phyloP scores from a whole-genome alignment of 2,888 invertebrate species.

The Erebia aethiops region DNA sequence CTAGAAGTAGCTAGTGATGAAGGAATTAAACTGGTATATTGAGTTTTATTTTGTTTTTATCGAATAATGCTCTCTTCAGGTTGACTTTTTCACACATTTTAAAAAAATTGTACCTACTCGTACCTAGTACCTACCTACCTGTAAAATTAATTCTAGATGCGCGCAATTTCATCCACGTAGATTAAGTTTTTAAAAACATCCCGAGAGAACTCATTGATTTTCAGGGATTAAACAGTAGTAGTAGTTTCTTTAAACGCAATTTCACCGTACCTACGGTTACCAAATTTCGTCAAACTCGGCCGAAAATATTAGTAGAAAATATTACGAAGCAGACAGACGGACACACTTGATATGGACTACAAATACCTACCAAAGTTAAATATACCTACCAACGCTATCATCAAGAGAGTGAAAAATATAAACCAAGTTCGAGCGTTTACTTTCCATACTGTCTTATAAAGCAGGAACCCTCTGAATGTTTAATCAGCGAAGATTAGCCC shows the following conservation, averaged over 20 bases:
- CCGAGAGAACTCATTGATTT: no score
- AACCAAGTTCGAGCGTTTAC: not conserved
- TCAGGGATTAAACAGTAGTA: no score
- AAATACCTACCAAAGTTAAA: no score
- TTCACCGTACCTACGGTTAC: no score
- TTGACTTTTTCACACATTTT: not conserved
- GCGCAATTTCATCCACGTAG: no score
- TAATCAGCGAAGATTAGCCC: constrained; percentile 25
- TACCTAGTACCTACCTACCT: not conserved
- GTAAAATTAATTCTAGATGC: no score
- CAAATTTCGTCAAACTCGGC: no score
- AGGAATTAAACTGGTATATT: not conserved
- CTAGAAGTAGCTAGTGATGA: constrained; percentile 8
- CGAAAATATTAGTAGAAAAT: no score
- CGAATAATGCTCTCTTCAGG: not conserved
- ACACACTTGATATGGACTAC: no score
- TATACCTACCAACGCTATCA: not conserved
- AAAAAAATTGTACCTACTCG: not conserved
- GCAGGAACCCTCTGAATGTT: constrained; percentile 28
- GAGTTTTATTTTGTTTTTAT: not conserved
- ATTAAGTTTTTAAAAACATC: no score
- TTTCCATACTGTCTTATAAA: constrained; percentile 13
- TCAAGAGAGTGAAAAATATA: not conserved
- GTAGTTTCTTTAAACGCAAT: no score
- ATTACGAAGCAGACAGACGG: no score